A percentile compares a stretch with the other conserved stretches of the same genome.
Conservation (phyloP, 1,140 invertebrate species). For the Bombus turneri region DNA sequence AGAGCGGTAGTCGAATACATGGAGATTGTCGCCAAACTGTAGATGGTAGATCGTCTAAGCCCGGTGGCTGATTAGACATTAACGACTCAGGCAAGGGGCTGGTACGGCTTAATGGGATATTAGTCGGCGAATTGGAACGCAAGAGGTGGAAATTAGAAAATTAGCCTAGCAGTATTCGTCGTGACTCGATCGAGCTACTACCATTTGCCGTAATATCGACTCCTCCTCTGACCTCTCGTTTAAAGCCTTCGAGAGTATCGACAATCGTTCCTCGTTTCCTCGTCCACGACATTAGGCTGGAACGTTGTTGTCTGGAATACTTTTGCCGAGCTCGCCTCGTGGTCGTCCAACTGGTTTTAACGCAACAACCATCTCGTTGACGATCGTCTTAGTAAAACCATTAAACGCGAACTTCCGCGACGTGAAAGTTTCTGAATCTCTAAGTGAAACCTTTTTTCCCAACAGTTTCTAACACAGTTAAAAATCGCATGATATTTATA, state of each 20-base stretch:
- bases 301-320: not conserved
- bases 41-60: constrained; percentile 52
- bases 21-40: constrained; percentile 37
- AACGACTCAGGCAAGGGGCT: constrained; percentile 66
- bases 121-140: constrained; percentile 73
- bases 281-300: not conserved
- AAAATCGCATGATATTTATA: constrained; percentile 12
- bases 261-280: not conserved
- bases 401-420: not conserved
- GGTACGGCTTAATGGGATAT: constrained; percentile 76
- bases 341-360: not conserved
- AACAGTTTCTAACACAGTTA: not conserved
- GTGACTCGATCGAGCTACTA: constrained; percentile 17
- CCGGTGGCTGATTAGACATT: constrained; percentile 75
- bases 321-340: not conserved
- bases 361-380: not conserved
- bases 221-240: not conserved
- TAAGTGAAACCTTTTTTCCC: not conserved
- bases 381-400: too few species aligned
- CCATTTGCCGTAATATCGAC: constrained; percentile 9
- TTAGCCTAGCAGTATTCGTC: constrained; percentile 60
- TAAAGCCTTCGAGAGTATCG: not conserved
- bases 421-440: not conserved
- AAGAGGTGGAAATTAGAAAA: constrained; percentile 77
- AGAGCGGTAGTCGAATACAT: constrained; percentile 1